Evolutionary conservation across 2,888 invertebrate species (phyloP), one percentile per base, ranked within the genome.

Genomic region (Chymomyza amoena): DNA sequence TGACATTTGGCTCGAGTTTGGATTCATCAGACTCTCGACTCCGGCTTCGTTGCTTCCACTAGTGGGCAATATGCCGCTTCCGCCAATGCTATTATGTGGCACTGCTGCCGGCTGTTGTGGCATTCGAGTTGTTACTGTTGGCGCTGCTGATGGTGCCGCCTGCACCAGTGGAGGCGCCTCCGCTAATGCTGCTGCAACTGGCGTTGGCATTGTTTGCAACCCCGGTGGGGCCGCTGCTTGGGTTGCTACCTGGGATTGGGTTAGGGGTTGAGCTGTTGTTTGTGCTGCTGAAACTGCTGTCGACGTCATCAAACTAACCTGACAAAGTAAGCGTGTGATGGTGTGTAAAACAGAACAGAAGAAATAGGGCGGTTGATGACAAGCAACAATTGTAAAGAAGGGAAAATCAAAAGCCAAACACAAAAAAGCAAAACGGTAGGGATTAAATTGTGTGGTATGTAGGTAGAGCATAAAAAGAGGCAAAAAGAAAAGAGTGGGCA

Each of bases 291-390:
- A 87, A 88, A 80, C 78, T 81, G 78, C 77, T 75, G 89, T 90
- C 90, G 91, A 88, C 91, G 88, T 90, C 90, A 88, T 90, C 91
- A 84, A 90, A 90, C 90, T 90, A 90, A 90, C 90, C 90, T 90
- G 90, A 90, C 90, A 89, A 90, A 90, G 88, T 83, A 89, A 89
- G 89, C 89, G 82, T 75, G 80, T 79, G 79, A 82, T 78, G 72
- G 66, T 57, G 57, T 57, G 57, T 57, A 18, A 25, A 32, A 52
- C 15, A 50, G 50, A 39, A n/a, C 52, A 57, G 10, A 25, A 57
- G 28, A 18, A n/a, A 54, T 54, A 51, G 54, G 18, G 54, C 18
- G 15, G 16, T 51, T 16, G 15, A 51, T 51, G n/a, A 15, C n/a
- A 51, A 51, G 51, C 51, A 15, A 57, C 57, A 57, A 25, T 20